A percentile compares a stretch with the other conserved stretches of the same genome.
Conservation (phyloP, 2,888 invertebrate species). For the Papilio protenor region DNA sequence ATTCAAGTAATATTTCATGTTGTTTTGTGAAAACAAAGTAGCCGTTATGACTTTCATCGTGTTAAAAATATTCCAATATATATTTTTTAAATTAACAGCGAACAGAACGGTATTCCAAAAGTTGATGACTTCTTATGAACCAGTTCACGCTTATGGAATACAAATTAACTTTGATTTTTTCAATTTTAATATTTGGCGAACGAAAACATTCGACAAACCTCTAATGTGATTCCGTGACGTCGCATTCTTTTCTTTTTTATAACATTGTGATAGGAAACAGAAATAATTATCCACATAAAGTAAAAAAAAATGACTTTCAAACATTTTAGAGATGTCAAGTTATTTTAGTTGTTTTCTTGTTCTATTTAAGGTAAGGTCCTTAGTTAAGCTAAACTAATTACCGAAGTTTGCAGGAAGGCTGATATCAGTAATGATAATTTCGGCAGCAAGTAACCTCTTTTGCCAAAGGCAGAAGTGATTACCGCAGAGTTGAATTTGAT, state of each 20-base stretch:
- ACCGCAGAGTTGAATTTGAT: slow-evolving; percentile 17
- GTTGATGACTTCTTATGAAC: slow-evolving; percentile 6
- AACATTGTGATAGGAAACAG: not conserved
- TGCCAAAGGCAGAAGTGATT: slow-evolving; percentile 18
- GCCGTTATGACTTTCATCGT: slow-evolving; percentile 61
- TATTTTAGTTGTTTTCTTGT: not conserved
- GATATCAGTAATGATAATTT: slow-evolving; percentile 15
- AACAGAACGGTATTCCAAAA: not conserved
- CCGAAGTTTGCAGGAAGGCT: not conserved
- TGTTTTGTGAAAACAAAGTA: slow-evolving; percentile 73
- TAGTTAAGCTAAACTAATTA: slow-evolving; percentile 18
- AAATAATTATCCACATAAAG: not conserved
- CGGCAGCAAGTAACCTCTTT: slow-evolving; percentile 4
- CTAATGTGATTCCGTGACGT: not conserved
- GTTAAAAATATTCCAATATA: slow-evolving; percentile 60
- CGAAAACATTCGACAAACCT: not conserved
- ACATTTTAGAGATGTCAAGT: not conserved
- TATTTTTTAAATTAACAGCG: slow-evolving; percentile 50
- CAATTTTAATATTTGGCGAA: not conserved
- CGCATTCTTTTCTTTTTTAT: not conserved
- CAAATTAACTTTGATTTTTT: not conserved
- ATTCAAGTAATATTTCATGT: slow-evolving; percentile 74
- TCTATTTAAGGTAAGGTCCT: not conserved
- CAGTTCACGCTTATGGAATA: not conserved
- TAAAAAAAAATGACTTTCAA: not conserved